Base-by-base conservation (phyloP, 2,888 invertebrate genomes). In the Tuberolachnus salignus region DNA sequence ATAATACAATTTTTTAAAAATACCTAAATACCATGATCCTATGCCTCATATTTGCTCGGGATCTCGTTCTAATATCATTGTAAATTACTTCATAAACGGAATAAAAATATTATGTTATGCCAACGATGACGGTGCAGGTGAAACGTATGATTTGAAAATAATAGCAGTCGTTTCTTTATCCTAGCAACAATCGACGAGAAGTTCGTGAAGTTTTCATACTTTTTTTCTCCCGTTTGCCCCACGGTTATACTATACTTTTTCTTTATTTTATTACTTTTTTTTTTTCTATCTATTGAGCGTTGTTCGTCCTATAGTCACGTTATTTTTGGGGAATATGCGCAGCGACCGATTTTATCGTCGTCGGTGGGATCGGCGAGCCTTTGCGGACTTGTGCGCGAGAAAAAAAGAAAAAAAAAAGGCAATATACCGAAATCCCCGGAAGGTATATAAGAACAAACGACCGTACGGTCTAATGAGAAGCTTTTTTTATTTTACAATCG, bases 111-210 rank as follows among this genome's bases (percentile, higher is more conserved):
- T n/a, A 73, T 73, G 63, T 63, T 26, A 73, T 73, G n/a, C 51
- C 59, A 51, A 63, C 21, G 51, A 73, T 23, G 73, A 73, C 63
- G 63, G n/a, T n/a, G n/a, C n/a, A n/a, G 61, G 21, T 16, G 63
- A 63, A 73, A 51, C 63, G 63, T 73, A 73, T 73, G 73, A 73
- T 73, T 73, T 21, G 73, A 73, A 73, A 63, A 73, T 73, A 73
- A 73, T 73, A 51, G 63, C 49, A 34, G 51, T 42, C 34, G 42
- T 73, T 63, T 73, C 73, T 51, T 73, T 63, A 51, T 63, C 73
- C 73, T 21, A n/a, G n/a, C n/a, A n/a, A n/a, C n/a, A n/a, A 63
- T 73, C 42, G 51, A 63, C 61, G 63, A 42, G 63, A 34, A 49
- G 49, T 73, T 73, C 16, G 63, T 42, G 63, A 73, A 63, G 61